Evolutionary conservation across 2,113 vertebrate genomes (phyloP), one percentile per base, ranked within the genome.

Genomic region (Triplophysa tibetana): DNA sequence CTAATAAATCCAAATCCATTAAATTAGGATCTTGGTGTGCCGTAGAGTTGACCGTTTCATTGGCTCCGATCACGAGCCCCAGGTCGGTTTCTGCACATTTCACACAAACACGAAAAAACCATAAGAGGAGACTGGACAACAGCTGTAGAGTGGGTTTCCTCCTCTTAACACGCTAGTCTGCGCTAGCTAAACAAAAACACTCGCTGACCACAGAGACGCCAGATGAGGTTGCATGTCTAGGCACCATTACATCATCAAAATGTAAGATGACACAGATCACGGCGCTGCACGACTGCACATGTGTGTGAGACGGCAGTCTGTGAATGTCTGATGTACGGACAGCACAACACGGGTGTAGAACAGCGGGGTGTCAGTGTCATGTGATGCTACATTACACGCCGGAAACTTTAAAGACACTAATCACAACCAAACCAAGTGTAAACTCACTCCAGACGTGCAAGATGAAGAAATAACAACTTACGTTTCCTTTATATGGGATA

Each of bases 1-100:
- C 24, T 1, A 24, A 24, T 24, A 24, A 24, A 24, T 24, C 24
- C 24, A 24, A 24, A 24, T 24, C 24, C 24, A 99, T 95, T 65
- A 96, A 99, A 88, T 98, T 99, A 0, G 96, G 97, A 84, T 99
- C 97, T 88, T 99, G 97, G 70, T 98, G 97, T 70, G 97, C 91
- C 7, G 97, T 97, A 8, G 97, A 99, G 92, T 99, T 99, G 65
- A 99, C 97, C 0, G 98, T 99, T 84, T 99, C 96, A 70, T 99
- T 99, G 73, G 97, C 96, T 65, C 97, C 97, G 79, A 98, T 98
- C 60, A 99, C 98, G 85, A 99, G 92, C 26, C 95, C 94, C 88
- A 98, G 89, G 88, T 99, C 97, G 0, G 97, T 98, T 38, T 96
- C 97, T 99, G 85, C 29, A 23, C 48, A 33, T 0, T n/a, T 4